phyloP scores from a whole-genome alignment of 2,888 invertebrate species.

The Drosophila siamana region DNA sequence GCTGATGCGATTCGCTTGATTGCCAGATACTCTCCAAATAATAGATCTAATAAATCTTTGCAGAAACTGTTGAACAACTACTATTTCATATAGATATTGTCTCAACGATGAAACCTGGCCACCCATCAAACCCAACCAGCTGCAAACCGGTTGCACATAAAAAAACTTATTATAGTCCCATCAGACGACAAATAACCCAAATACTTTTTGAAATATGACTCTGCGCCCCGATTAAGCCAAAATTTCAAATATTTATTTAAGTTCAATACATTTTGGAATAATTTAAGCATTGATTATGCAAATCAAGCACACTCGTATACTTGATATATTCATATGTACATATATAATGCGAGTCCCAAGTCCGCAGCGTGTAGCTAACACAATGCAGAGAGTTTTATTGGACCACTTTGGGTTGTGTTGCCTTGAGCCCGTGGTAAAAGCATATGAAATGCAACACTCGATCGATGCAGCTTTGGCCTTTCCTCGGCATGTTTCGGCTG shows the following conservation, averaged over 20 bases:
- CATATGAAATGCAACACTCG: constrained; percentile 1
- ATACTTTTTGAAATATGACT: constrained; percentile 1
- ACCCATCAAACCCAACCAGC: constrained; percentile 3
- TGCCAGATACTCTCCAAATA: not conserved
- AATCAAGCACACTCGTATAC: not conserved
- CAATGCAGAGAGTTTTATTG: constrained; percentile 12
- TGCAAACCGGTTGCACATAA: constrained; percentile 1
- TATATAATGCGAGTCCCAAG: not conserved
- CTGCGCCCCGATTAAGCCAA: not conserved
- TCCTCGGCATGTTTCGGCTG: no score
- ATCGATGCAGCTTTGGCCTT: not conserved
- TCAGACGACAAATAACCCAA: constrained; percentile 7
- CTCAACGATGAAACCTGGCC: not conserved
- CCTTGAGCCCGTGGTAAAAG: constrained; percentile 1
- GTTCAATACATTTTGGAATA: constrained; percentile 1
- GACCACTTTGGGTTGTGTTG: not conserved
- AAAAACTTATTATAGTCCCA: constrained; percentile 1
- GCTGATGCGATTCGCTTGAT: not conserved
- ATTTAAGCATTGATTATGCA: constrained; percentile 9
- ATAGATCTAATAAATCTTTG: constrained; percentile 1
- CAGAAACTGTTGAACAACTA: not conserved
- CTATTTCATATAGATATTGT: not conserved
- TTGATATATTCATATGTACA: no score
- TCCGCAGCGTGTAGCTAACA: not conserved
- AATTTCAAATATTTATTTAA: not conserved